phyloP scores from a whole-genome alignment of 2,888 invertebrate species.

The Erebia aethiops region DNA sequence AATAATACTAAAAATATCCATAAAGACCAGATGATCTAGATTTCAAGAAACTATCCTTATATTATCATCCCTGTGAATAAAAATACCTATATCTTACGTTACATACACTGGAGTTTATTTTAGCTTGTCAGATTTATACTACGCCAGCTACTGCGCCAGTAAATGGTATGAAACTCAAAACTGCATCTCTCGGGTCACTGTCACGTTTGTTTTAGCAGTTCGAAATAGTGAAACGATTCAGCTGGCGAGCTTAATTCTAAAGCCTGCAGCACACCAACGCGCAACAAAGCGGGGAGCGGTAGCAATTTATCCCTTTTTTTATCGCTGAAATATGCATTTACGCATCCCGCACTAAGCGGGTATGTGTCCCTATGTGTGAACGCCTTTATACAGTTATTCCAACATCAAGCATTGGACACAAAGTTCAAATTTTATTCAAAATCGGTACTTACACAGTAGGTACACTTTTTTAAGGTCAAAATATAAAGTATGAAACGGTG shows the following conservation, averaged over 20 bases:
- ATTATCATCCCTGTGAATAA: not conserved
- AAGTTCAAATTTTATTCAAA: too few relatives aligned
- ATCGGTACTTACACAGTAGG: too few relatives aligned
- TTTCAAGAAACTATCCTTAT: not conserved
- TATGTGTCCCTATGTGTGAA: too few relatives aligned
- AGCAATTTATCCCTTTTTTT: too few relatives aligned
- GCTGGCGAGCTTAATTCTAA: conserved; percentile 6
- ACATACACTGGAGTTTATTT: not conserved
- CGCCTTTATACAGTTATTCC: too few relatives aligned
- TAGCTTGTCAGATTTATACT: not conserved
- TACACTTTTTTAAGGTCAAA: too few relatives aligned
- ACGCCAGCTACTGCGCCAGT: conserved; percentile 60
- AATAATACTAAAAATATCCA: not conserved
- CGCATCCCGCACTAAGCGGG: too few relatives aligned
- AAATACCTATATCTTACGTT: not conserved
- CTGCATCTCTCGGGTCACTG: conserved; percentile 50
- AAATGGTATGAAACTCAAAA: conserved; percentile 68
- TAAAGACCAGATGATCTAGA: not conserved
- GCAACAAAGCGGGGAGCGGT: not conserved
- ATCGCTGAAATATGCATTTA: too few relatives aligned
- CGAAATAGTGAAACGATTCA: conserved; percentile 34
- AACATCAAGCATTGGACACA: too few relatives aligned
- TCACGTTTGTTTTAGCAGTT: conserved; percentile 34
- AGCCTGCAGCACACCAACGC: not conserved
- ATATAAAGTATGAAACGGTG: too few relatives aligned